Evolutionary conservation across 2,797 vertebrate species (phyloP).

Genomic region (Mus minutoides): DNA sequence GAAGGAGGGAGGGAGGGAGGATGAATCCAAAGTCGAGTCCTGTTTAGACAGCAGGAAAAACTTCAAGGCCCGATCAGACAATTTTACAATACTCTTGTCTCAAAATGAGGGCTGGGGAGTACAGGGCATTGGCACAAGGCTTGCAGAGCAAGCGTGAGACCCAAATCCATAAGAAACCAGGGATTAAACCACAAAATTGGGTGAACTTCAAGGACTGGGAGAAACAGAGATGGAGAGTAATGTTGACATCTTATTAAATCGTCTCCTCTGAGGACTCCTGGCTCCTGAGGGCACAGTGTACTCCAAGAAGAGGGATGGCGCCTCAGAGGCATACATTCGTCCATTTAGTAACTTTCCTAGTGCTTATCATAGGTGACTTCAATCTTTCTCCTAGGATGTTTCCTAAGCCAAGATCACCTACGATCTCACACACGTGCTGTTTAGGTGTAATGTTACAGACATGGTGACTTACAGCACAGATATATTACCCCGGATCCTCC

Average conservation of each 20-base stretch:
- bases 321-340: not conserved
- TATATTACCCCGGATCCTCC: not conserved
- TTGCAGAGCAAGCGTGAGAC: not conserved
- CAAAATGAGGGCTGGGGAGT: not conserved
- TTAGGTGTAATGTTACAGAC: not conserved
- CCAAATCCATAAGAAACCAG: not conserved
- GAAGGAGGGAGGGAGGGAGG: not conserved
- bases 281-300: not conserved
- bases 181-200: not conserved
- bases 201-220: not conserved
- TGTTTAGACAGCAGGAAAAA: too few species aligned
- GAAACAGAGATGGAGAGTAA: not conserved
- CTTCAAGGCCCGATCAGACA: not conserved
- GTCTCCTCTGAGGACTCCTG: not conserved
- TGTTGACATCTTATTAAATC: too few species aligned
- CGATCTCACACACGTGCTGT: not conserved
- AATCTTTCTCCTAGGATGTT: not conserved
- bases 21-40: not conserved
- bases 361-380: not conserved
- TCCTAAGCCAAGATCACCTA: not conserved
- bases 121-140: too few species aligned
- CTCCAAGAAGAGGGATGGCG: not conserved
- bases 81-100: not conserved
- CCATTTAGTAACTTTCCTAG: not conserved
- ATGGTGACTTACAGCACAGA: not conserved